A percentile compares a stretch with the other conserved stretches of the same genome.
Conservation (phyloP, 2,113 vertebrate species). For the Lamprotornis superbus region DNA sequence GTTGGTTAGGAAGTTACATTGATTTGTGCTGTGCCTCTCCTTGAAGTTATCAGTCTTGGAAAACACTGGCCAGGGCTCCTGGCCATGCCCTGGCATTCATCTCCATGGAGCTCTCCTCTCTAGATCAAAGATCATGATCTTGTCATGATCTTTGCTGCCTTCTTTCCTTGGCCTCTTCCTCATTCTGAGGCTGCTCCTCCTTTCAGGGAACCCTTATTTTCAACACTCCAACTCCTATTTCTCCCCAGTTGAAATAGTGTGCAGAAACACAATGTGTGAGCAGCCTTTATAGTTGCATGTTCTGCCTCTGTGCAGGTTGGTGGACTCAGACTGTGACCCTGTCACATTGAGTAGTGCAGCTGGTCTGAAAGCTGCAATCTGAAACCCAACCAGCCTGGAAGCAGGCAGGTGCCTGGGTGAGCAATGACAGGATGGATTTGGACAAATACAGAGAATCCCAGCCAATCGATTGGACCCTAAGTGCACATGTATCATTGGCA, state of each 20-base stretch:
- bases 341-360: too few species aligned
- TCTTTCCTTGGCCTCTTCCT: not conserved
- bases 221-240: not conserved
- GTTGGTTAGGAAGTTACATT: not conserved
- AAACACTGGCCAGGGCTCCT: not conserved
- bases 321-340: not conserved
- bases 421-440: too few species aligned
- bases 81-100: not conserved
- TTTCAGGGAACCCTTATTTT: not conserved
- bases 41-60: not conserved
- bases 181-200: not conserved
- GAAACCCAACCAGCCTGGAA: too few species aligned
- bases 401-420: too few species aligned
- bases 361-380: too few species aligned
- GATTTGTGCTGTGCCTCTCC: not conserved
- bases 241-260: not conserved
- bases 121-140: not conserved
- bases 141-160: not conserved
- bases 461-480: too few species aligned
- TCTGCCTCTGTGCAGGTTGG: not conserved
- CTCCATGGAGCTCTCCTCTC: not conserved
- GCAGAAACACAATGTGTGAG: not conserved
- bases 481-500: too few species aligned
- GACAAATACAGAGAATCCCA: too few species aligned
- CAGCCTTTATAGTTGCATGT: not conserved